Percentiles rank a stretch among this genome's conserved stretches.
phyloP scores from a whole-genome alignment of 2,113 vertebrate genomes.

The Notarius quadriscutis region DNA sequence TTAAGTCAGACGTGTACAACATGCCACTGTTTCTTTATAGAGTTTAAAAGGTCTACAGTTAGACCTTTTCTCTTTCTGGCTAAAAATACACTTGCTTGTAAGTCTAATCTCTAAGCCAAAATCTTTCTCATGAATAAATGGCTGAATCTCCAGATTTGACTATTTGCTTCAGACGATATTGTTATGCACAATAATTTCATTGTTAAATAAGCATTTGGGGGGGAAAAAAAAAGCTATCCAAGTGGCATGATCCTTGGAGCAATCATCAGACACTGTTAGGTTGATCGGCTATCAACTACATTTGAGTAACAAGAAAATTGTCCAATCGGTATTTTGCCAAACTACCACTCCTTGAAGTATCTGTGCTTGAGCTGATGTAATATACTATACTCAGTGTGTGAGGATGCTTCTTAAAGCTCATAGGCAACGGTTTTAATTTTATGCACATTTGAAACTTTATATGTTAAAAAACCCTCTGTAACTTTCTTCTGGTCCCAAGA shows the following conservation, averaged over 20 bases:
- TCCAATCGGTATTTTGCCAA: background rate
- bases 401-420: slow-evolving; percentile 43
- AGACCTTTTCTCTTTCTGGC: too few relatives aligned
- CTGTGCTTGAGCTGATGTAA: background rate
- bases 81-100: background rate
- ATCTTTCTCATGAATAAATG: background rate
- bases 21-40: background rate
- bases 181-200: background rate
- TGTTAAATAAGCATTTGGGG: background rate
- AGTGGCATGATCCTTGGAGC: background rate
- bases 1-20: background rate
- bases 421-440: too few relatives aligned
- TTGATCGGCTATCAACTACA: background rate
- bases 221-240: background rate
- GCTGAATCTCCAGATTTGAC: background rate
- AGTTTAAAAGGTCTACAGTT: too few relatives aligned
- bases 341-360: background rate
- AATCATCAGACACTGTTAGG: background rate
- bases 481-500: too few relatives aligned
- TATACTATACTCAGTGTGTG: background rate
- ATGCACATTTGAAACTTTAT: too few relatives aligned
- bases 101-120: background rate
- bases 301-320: background rate
- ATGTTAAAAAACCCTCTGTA: too few relatives aligned
- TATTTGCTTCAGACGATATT: background rate